Evolutionary conservation across 2,113 vertebrate genomes (phyloP).

Genomic region (Bostrychus sinensis): DNA sequence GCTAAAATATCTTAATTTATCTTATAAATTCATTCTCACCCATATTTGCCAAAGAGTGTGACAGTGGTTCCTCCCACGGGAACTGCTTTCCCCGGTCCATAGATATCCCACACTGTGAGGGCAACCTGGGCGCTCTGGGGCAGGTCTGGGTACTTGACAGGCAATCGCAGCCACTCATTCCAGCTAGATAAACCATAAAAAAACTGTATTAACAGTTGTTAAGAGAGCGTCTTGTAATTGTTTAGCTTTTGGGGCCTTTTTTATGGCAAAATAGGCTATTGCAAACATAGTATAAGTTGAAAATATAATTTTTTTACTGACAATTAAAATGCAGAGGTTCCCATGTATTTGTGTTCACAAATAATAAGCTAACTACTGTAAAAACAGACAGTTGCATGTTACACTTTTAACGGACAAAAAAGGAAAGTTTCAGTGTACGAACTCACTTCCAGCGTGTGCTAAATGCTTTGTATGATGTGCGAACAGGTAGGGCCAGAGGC

Average conservation of each 20-base stretch:
- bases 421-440: no score
- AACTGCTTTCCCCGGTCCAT: conserved; percentile 92
- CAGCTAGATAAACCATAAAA: conserved; percentile 79
- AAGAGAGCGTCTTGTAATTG: no score
- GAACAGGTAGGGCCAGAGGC: conserved; percentile 92
- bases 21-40: no score
- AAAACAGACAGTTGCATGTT: background rate
- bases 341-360: no score
- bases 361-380: no score
- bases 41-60: conserved; percentile 96
- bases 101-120: conserved; percentile 97
- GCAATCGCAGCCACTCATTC: conserved; percentile 97
- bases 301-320: no score
- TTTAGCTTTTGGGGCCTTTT: no score
- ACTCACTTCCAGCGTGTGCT: conserved; percentile 99
- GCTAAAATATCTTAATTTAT: no score
- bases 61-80: conserved; percentile 97
- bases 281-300: no score
- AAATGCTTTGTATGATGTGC: conserved; percentile 97
- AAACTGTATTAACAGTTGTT: background rate
- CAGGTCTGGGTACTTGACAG: conserved; percentile 95
- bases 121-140: conserved; percentile 95
- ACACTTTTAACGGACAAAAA: no score
- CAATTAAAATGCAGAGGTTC: no score
- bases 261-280: no score